Conservation (phyloP, 2,797 vertebrate species). For the Parotocinclus haroldoi region DNA sequence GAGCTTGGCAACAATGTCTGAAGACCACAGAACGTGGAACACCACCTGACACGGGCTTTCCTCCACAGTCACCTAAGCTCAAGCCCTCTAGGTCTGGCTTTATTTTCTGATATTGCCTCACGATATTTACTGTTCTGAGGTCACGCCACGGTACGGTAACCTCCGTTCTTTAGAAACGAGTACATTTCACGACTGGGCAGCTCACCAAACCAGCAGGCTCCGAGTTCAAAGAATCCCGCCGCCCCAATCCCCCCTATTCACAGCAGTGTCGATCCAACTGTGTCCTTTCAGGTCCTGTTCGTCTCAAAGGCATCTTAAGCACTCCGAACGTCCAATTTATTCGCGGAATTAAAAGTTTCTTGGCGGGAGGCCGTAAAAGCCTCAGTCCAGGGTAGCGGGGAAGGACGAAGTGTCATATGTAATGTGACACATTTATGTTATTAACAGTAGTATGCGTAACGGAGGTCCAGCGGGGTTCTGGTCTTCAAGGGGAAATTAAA, state of each 20-base stretch:
- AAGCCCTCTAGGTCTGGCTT: too few relatives aligned
- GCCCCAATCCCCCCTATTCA: constrained; percentile 36
- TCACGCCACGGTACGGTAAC: not conserved
- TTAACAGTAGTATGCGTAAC: constrained; percentile 44
- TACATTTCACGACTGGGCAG: not conserved
- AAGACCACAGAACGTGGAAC: too few relatives aligned
- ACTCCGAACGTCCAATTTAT: constrained; percentile 33
- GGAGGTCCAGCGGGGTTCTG: constrained; percentile 41
- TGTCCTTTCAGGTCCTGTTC: constrained; percentile 64
- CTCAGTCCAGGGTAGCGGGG: constrained; percentile 40
- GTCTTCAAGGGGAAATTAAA: constrained; percentile 37
- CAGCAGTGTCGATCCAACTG: constrained; percentile 54
- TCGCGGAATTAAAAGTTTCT: constrained; percentile 54
- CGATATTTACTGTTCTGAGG: not conserved
- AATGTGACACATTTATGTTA: constrained; percentile 50
- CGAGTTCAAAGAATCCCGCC: not conserved
- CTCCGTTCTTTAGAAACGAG: constrained; percentile 1
- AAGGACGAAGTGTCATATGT: constrained; percentile 50
- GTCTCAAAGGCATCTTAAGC: constrained; percentile 57
- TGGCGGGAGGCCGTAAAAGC: constrained; percentile 17
- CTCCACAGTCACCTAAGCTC: too few relatives aligned
- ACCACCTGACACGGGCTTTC: too few relatives aligned
- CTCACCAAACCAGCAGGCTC: not conserved
- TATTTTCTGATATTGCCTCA: not conserved
- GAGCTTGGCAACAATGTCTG: too few relatives aligned